Conservation (phyloP, 2,888 invertebrate genomes). For the Hyppa rectilinea region DNA sequence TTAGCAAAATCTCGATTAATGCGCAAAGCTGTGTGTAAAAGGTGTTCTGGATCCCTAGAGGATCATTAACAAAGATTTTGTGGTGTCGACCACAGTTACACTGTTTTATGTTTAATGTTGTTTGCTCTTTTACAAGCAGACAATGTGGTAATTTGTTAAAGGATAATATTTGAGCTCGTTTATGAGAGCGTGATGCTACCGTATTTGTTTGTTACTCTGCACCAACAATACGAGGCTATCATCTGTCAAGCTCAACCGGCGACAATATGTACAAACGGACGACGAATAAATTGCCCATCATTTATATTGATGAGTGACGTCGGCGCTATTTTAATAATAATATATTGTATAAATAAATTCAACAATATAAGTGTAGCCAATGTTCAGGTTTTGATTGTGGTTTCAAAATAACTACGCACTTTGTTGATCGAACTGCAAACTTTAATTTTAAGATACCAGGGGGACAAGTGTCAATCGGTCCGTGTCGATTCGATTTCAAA, state of each 20-base stretch:
- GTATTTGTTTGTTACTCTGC: slow-evolving; percentile 87
- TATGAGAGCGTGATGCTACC: slow-evolving; percentile 85
- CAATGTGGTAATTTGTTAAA: slow-evolving; percentile 84
- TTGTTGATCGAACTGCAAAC: not conserved
- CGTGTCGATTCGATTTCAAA: too few relatives aligned
- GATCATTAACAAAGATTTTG: slow-evolving; percentile 74
- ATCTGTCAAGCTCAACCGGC: slow-evolving; percentile 88
- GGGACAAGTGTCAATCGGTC: too few relatives aligned
- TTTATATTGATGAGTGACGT: slow-evolving; percentile 85
- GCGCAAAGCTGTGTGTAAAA: slow-evolving; percentile 69
- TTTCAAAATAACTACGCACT: slow-evolving; percentile 12
- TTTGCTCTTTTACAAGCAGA: slow-evolving; percentile 77
- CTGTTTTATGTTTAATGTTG: slow-evolving; percentile 76
- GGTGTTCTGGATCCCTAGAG: slow-evolving; percentile 66
- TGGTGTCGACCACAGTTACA: slow-evolving; percentile 66
- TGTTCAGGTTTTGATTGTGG: slow-evolving; percentile 10
- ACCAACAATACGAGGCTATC: slow-evolving; percentile 79
- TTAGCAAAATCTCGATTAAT: slow-evolving; percentile 72
- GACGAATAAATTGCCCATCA: slow-evolving; percentile 84
- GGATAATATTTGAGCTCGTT: slow-evolving; percentile 88
- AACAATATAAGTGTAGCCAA: slow-evolving; percentile 8
- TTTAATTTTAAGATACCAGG: slow-evolving; percentile 13
- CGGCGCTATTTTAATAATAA: slow-evolving; percentile 67
- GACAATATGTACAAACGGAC: slow-evolving; percentile 84
- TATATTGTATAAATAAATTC: slow-evolving; percentile 69